phyloP scores from a whole-genome alignment of 2,888 invertebrate species.

The Drosophila yooni region DNA sequence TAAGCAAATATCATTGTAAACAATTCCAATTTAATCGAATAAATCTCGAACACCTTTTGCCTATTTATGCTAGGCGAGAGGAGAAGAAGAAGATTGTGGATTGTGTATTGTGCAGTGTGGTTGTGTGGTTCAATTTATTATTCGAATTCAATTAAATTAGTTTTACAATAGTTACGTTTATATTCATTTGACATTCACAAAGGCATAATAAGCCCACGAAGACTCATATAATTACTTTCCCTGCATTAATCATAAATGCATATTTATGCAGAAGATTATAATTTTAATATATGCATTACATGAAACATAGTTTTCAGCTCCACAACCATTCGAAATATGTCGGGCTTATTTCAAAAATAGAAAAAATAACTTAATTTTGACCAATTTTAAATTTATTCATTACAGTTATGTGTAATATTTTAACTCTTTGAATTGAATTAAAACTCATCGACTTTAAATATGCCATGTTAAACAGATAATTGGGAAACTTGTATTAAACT shows the following conservation, averaged over 20 bases:
- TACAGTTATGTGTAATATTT: no score
- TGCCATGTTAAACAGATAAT: rapidly evolving
- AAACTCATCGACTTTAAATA: not conserved
- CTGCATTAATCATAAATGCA: not conserved
- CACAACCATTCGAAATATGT: not conserved
- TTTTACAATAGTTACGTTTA: not conserved
- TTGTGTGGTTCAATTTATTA: not conserved
- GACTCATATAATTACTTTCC: not conserved
- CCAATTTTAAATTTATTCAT: no score
- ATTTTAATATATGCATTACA: not conserved
- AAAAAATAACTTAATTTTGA: no score
- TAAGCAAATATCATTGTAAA: constrained; percentile 26
- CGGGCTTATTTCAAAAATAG: no score
- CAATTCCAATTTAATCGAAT: constrained; percentile 49
- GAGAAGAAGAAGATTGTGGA: not conserved
- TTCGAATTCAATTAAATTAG: not conserved
- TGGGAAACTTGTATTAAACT: not conserved
- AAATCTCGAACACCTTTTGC: constrained; percentile 33
- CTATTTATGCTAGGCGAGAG: not conserved
- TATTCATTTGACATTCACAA: no score
- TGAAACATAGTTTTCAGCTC: not conserved
- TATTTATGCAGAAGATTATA: not conserved
- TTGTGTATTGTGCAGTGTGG: constrained; percentile 5
- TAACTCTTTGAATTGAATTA: no score
- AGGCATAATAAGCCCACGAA: no score